A percentile compares a stretch with the other conserved stretches of the same genome.
Conservation (phyloP, 2,113 vertebrate species). For the Chamaetylas fuelleborni region DNA sequence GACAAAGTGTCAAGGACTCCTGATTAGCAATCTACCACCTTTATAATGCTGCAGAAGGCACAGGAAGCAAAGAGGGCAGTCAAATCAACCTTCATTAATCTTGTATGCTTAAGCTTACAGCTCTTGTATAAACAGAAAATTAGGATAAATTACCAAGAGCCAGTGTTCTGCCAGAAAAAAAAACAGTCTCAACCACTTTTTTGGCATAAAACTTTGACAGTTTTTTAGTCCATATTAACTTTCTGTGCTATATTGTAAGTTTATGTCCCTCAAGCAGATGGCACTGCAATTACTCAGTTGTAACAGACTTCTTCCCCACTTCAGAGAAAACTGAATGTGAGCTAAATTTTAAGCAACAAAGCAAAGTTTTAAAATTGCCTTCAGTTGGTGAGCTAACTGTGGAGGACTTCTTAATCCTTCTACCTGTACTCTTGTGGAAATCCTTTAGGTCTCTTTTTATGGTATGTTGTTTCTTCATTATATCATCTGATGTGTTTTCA, state of each 20-base stretch:
- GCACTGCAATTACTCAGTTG: slow-evolving; percentile 5
- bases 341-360: neutral
- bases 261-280: slow-evolving; percentile 40
- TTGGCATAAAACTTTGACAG: neutral
- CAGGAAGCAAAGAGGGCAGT: neutral
- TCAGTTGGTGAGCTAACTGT: neutral
- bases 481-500: neutral
- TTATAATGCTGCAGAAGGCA: neutral
- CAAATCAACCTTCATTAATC: slow-evolving; percentile 31
- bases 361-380: neutral
- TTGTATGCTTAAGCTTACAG: neutral
- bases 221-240: neutral
- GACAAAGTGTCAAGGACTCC: neutral
- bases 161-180: neutral
- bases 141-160: slow-evolving; percentile 31
- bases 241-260: neutral
- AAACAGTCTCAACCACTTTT: neutral
- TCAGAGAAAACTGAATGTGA: neutral
- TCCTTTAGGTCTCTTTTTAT: neutral
- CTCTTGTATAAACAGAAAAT: slow-evolving; percentile 10
- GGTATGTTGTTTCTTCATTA: neutral
- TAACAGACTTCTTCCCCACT: neutral
- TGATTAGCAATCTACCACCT: neutral
- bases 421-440: neutral
- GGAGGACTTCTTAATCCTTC: neutral